Base-by-base conservation (phyloP, 2,888 invertebrate species). In the Lingula anatina region DNA sequence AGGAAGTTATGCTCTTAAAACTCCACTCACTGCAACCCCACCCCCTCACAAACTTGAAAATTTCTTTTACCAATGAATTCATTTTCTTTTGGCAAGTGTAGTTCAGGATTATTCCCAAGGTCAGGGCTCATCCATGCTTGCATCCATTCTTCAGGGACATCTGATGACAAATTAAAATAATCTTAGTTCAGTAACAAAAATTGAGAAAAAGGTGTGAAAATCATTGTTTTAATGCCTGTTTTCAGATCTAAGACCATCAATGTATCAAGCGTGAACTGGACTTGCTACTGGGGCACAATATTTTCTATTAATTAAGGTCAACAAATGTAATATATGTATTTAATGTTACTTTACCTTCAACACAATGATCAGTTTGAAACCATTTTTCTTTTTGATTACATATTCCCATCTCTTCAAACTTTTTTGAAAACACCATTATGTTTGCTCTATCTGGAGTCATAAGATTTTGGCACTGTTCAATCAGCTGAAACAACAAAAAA, bases 281-380 rank as follows among this genome's bases (percentile, higher is more conserved):
- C n/a, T n/a, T n/a, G n/a, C n/a, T n/a, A n/a, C n/a, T n/a, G n/a
- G n/a, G n/a, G n/a, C n/a, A n/a, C n/a, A n/a, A n/a, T n/a, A n/a
- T n/a, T n/a, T n/a, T n/a, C n/a, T n/a, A n/a, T n/a, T n/a, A n/a
- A n/a, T n/a, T n/a, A n/a, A n/a, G n/a, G n/a, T n/a, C n/a, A n/a
- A n/a, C n/a, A n/a, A n/a, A n/a, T n/a, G n/a, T n/a, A n/a, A n/a
- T n/a, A n/a, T n/a, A n/a, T n/a, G n/a, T n/a, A n/a, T n/a, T n/a
- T n/a, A n/a, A n/a, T n/a, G n/a, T n/a, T n/a, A n/a, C n/a, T n/a
- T 70, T 76, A 81, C 85, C 83, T 71, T 79, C 77, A 47, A 81
- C 82, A 28, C 82, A 81, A 71, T 89, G 93, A 57, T 86, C 84
- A 0, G 90, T 90, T 44, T 86, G 84, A 76, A 90, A 92, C 91